Conservation (phyloP, 2,797 vertebrate genomes). For the Pseudochirops cupreus region DNA sequence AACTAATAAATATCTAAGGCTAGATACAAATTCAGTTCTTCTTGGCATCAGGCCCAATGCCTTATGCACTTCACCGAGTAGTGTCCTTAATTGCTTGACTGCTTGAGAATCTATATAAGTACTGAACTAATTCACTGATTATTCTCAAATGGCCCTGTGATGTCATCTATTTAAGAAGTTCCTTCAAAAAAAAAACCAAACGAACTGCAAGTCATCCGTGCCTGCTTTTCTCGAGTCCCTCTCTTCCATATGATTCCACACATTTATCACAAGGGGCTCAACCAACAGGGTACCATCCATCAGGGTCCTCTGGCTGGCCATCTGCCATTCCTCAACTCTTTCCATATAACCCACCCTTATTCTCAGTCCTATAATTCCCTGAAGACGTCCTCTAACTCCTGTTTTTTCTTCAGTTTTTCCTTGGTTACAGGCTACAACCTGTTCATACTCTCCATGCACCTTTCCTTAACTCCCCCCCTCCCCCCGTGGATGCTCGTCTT, state of each 20-base stretch:
- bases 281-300: neutral
- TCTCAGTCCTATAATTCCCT: neutral
- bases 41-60: neutral
- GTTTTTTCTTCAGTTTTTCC: neutral
- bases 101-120: neutral
- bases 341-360: neutral
- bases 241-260: neutral
- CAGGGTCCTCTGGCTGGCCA: neutral
- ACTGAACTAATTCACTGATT: neutral
- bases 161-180: neutral
- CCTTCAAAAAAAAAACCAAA: neutral
- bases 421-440: neutral
- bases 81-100: neutral
- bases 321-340: neutral
- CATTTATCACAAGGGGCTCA: neutral
- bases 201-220: neutral
- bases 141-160: neutral
- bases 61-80: neutral
- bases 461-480: neutral
- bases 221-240: neutral
- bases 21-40: neutral
- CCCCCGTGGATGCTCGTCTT: neutral
- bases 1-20: neutral
- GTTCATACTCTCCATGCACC: neutral
- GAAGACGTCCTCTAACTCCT: neutral